Percentiles rank a stretch among this genome's conserved stretches.
Conservation (phyloP, 2,888 invertebrate species). For the Lysandra bellargus region DNA sequence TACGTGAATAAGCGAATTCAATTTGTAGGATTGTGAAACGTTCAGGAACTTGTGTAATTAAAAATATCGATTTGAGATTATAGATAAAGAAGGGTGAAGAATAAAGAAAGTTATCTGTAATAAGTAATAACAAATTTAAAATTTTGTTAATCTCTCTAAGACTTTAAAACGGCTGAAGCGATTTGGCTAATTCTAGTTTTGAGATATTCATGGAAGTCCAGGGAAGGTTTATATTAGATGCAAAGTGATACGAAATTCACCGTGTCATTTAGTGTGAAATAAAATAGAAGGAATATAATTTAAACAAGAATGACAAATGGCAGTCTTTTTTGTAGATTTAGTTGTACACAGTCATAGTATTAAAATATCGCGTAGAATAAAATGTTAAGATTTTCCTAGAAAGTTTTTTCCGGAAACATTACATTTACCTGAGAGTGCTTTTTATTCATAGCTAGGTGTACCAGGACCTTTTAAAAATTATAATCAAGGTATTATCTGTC, state of each 20-base stretch:
- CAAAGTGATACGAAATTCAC: too few species aligned
- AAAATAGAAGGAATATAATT: too few species aligned
- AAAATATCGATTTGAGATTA: background rate
- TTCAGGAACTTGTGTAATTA: background rate
- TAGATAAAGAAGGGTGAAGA: too few species aligned
- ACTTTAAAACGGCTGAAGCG: too few species aligned
- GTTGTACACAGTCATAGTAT: background rate
- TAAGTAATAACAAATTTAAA: too few species aligned
- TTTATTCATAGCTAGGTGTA: slow-evolving; percentile 5
- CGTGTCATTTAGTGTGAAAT: too few species aligned
- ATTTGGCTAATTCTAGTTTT: too few species aligned
- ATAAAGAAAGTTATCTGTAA: too few species aligned
- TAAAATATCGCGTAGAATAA: background rate
- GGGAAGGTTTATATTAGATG: too few species aligned
- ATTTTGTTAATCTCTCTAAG: too few species aligned
- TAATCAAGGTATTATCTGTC: slow-evolving; percentile 17
- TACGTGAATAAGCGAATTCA: background rate
- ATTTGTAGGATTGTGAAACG: background rate
- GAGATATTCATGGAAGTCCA: too few species aligned
- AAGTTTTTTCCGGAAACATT: background rate
- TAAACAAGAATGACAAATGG: background rate
- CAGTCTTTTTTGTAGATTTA: background rate
- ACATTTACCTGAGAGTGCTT: background rate
- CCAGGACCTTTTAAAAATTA: slow-evolving; percentile 24
- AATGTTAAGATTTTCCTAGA: background rate